These are phyloP conservation scores for Phragmatobia fuliginosa DNA, from an alignment of 2,888 invertebrate species.

Conservation along the genomic window DNA sequence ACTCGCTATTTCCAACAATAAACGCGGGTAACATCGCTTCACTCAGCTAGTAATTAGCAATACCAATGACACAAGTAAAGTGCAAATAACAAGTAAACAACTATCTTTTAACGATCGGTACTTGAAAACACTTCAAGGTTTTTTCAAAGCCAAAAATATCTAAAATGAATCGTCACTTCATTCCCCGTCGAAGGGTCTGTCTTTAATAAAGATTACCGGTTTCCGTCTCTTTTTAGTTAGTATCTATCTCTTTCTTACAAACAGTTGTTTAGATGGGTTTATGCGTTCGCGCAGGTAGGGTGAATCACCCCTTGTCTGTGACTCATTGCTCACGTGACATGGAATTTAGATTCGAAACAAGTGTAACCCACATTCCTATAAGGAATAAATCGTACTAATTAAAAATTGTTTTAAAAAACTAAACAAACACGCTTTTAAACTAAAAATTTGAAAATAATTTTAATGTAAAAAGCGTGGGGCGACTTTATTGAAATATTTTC, in stretches of 20 bases:
- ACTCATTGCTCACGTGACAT: conserved; percentile 30
- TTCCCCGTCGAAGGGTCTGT: conserved; percentile 42
- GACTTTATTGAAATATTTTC: too few species aligned
- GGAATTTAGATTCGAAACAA: background rate
- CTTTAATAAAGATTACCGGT: conserved; percentile 55
- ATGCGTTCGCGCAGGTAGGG: conserved; percentile 59
- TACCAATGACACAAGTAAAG: too few species aligned
- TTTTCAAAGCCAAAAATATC: conserved; percentile 44
- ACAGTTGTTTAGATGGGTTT: conserved; percentile 36
- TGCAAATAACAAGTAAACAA: conserved; percentile 20
- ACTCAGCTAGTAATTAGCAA: too few species aligned
- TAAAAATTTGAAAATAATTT: too few species aligned
- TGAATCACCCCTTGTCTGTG: conserved; percentile 54
- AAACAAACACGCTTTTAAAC: too few species aligned
- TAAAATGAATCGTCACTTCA: conserved; percentile 52
- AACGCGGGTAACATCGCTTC: too few species aligned
- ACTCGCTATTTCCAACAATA: too few species aligned
- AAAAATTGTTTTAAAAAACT: too few species aligned
- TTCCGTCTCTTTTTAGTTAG: conserved; percentile 47
- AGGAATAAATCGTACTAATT: background rate
- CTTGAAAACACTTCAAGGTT: conserved; percentile 25
- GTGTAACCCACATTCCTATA: background rate
- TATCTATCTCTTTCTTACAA: conserved; percentile 48
- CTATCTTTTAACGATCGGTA: conserved; percentile 3
- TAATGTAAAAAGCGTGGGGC: too few species aligned